Evolutionary conservation across 2,888 invertebrate genomes (phyloP), one percentile per base, ranked within the genome.

Genomic region (Thysanoteuthis rhombus): DNA sequence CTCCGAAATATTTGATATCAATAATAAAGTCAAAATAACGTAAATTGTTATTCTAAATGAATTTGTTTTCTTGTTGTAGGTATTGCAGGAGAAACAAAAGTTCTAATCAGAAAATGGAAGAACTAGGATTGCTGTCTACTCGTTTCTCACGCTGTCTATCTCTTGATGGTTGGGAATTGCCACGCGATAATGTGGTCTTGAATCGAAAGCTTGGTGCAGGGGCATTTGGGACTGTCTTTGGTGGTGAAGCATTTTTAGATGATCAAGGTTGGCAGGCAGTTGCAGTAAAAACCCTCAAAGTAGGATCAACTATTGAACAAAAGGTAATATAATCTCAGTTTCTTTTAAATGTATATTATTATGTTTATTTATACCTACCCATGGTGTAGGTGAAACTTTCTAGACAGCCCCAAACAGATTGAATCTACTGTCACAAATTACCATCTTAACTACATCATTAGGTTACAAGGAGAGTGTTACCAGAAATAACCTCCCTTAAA

Each of bases 191-290:
- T 93, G 98, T 99, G 47, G 98, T 99, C 39, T 95, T 97, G 12
- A 97, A 97, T 94, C 40, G 97, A 52, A 97, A 96, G 93, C 95
- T 97, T 36, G 96, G 99, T 98, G 98, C 98, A 97, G 99, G 99
- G 36, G 99, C 99, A 0, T 99, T 99, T 97, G 99, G 99, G 19
- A 98, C 98, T 0, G 99, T 99, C 1, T 99, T 98, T 97, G 98
- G 98, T 75, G 99, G 99, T 0, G 99, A 99, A 97, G 98, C 98
- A 4, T 98, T 98, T 95, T 98, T 98, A 93, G 97, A 98, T 40
- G 97, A 97, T 25, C 97, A 97, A 94, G 98, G 98, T 92, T 99
- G 99, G 99, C 96, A 96, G 47, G 96, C 97, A 45, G 97, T 97
- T 0, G 97, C 97, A 47, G 97, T 99, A 0, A 99, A 99, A 97